Base-by-base conservation (phyloP, 2,888 invertebrate genomes). In the Cartodere bifasciata region DNA sequence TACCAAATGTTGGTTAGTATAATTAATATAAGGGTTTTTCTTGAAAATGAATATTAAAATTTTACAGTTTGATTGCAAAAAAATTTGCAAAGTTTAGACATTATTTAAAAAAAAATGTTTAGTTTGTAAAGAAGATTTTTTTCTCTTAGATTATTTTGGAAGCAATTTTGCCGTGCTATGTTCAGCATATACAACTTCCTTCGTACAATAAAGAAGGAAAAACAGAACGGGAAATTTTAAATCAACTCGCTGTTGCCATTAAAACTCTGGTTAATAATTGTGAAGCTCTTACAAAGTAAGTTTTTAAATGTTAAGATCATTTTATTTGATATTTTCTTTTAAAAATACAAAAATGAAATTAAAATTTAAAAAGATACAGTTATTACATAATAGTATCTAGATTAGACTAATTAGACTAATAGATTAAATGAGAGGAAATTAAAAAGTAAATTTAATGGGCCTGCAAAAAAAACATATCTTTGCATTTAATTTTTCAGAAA, bases 221-320 rank as follows among this genome's bases (percentile, higher is more conserved):
- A 60, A 84, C 88, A 0, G 97, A 98, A 62, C 79, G 88, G 32
- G 86, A 90, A 53, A 84, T 87, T 25, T 88, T 97, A 38, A 77
- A 84, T 46, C 94, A 90, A 52, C 64, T 98, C 29, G 88, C 94
- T 1, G 83, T 94, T 2, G 90, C 95, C 23, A 83, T 97, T 43
- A 86, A 87, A 50, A 95, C 97, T 1, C 71, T 98, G 37, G 84
- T 98, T 12, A 91, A 90, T 53, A 94, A 95, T 58, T 91, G 92
- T 49, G 98, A 98, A 61, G 85, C 90, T 14, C 64, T 98, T 22
- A 87, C 94, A 5, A 92, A 95, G 90, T 90, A 67, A 65, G 65
- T 56, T 33, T n/a, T n/a, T n/a, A n/a, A n/a, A n/a, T n/a, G n/a
- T n/a, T n/a, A n/a, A n/a, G n/a, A n/a, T n/a, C n/a, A n/a, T n/a